Evolutionary conservation across 2,888 invertebrate species (phyloP).

Genomic region (Yponomeuta sedellus): DNA sequence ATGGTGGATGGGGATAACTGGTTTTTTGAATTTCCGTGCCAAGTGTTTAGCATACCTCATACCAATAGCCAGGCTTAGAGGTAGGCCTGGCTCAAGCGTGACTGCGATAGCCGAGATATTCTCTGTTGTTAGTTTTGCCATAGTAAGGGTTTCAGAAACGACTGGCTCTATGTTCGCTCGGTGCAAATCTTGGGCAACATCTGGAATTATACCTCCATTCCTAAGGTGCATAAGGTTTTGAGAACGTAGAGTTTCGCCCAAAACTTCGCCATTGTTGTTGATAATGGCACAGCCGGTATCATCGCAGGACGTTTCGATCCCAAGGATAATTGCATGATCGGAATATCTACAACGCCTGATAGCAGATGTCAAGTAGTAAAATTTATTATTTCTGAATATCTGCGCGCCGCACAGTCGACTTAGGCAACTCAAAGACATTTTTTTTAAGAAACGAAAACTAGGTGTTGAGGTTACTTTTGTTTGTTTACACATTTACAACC

Average conservation of each 20-base stretch:
- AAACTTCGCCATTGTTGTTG: slow-evolving; percentile 80
- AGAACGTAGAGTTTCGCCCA: slow-evolving; percentile 89
- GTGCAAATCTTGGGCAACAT: slow-evolving; percentile 90
- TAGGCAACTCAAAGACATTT: background rate
- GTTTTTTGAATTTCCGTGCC: slow-evolving; percentile 81
- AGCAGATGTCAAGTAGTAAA: background rate
- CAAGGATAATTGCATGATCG: slow-evolving; percentile 74
- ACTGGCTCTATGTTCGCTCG: slow-evolving; percentile 83
- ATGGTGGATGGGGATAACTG: slow-evolving; percentile 97
- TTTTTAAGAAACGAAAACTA: no score
- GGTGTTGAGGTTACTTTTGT: no score
- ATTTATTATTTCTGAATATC: background rate
- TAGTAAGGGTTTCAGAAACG: slow-evolving; percentile 80
- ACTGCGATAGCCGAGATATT: slow-evolving; percentile 92
- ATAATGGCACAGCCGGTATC: slow-evolving; percentile 97
- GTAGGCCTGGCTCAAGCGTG: slow-evolving; percentile 90
- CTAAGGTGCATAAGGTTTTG: slow-evolving; percentile 85
- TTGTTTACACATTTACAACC: no score
- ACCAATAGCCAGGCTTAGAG: slow-evolving; percentile 87
- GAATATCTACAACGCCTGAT: background rate
- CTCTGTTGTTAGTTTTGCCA: slow-evolving; percentile 77
- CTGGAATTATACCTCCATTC: slow-evolving; percentile 94
- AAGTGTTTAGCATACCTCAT: slow-evolving; percentile 89
- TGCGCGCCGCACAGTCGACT: background rate
- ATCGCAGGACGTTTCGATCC: slow-evolving; percentile 99